phyloP scores from a whole-genome alignment of 2,113 vertebrate genomes.

The Tonatia bakeri region DNA sequence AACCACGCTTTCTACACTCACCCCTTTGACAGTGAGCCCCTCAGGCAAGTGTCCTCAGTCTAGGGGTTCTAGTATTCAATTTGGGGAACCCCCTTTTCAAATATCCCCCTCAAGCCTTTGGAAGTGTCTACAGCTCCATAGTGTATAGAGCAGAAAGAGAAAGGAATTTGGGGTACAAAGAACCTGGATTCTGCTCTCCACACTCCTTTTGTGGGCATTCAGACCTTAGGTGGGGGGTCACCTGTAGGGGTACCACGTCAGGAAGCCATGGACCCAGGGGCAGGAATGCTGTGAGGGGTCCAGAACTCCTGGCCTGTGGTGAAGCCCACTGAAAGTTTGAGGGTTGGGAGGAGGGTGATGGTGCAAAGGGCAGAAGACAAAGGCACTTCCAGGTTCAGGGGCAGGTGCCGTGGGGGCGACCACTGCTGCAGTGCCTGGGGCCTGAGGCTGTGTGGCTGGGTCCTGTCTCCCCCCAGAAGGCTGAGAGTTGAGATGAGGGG shows the following conservation, averaged over 20 bases:
- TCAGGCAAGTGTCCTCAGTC: rapidly evolving
- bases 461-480: too few relatives aligned
- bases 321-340: neutral
- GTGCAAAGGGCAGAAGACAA: neutral
- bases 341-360: neutral
- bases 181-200: neutral
- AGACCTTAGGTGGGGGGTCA: rapidly evolving
- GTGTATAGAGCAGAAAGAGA: neutral
- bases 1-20: rapidly evolving
- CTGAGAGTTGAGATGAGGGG: neutral
- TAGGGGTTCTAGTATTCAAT: neutral
- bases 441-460: neutral
- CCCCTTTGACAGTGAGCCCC: neutral
- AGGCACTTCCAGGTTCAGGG: neutral
- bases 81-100: neutral
- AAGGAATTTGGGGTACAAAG: neutral
- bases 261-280: neutral
- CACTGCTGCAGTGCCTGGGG: neutral
- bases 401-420: neutral
- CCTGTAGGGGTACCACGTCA: neutral
- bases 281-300: neutral
- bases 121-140: neutral
- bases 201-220: neutral
- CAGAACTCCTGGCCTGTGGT: rapidly evolving
- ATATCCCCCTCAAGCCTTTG: neutral